These are phyloP conservation scores for Odiellus spinosus DNA, from an alignment of 2,888 invertebrate species.

Conservation along the genomic window DNA sequence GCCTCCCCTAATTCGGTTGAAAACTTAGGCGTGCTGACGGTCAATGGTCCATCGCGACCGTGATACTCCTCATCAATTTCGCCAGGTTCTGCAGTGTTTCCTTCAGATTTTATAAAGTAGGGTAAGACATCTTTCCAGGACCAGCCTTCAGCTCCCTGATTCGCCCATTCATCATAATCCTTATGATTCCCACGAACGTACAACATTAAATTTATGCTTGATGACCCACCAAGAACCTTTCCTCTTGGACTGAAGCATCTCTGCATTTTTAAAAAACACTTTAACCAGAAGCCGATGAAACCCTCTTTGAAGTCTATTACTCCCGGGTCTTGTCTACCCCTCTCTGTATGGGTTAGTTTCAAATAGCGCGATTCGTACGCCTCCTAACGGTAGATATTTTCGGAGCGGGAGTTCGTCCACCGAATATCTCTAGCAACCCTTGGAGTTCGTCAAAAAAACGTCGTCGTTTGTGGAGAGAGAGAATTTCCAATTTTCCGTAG, in stretches of 20 bases:
- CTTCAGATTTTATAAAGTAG: constrained; percentile 10
- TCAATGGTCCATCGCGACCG: constrained; percentile 24
- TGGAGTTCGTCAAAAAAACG: no score
- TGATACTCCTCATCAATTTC: constrained; percentile 6
- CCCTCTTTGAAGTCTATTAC: no score
- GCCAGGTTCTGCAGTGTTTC: constrained; percentile 1
- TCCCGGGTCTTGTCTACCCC: no score
- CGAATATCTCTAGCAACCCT: no score
- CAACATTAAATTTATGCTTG: constrained; percentile 74
- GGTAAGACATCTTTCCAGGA: constrained; percentile 27
- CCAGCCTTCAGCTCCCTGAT: constrained; percentile 72
- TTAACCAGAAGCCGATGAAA: no score
- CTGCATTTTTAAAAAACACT: no score
- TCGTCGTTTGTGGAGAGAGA: no score
- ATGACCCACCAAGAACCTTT: constrained; percentile 73
- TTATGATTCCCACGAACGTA: constrained; percentile 71
- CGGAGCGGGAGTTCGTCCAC: no score
- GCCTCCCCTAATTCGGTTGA: constrained; percentile 28
- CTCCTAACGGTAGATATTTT: no score
- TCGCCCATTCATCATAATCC: constrained; percentile 74
- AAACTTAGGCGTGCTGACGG: constrained; percentile 27
- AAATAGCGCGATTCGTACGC: no score
- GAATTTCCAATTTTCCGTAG: no score
- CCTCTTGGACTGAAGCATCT: constrained; percentile 57
- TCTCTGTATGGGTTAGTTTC: no score